Base-by-base conservation (phyloP, 1,140 invertebrate genomes). In the Drosophila mayri region DNA sequence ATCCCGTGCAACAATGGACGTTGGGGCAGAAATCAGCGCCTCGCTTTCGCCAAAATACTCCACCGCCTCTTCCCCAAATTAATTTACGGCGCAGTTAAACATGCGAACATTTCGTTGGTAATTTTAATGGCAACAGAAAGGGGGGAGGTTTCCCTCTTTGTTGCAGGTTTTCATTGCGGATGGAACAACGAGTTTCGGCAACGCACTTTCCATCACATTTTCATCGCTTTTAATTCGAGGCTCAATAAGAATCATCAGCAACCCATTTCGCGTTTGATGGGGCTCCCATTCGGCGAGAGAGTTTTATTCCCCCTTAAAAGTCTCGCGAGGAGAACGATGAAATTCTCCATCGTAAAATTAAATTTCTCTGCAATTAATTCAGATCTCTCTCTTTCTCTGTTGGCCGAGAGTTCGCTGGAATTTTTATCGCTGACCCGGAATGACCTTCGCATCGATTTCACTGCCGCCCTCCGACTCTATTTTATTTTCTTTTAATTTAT, bases 341-440 rank as follows among this genome's bases (percentile, higher is more conserved):
- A 77, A 70, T 63, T 77, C 64, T 35, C n/a, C 35, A 57, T 62
- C 61, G 70, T 76, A 65, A 81, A 81, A 71, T 76, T 65, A 59
- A 62, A 81, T 68, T 61, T 61, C 61, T 65, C 57, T 25, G 78
- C 60, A 70, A 80, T 81, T 81, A 81, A 76, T 81, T 80, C 37
- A 43, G 63, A 44, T 43, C 22, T 32, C 63, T 32, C 49, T 38
- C 14, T 35, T 22, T 35, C 9, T 16, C 22, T 40, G 14, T n/a
- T 22, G n/a, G 18, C 18, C 25, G 46, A 55, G 50, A 50, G 32
- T 74, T 54, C 37, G 55, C 44, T 60, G 50, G 57, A 75, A 71
- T 75, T 82, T 82, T 83, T 55, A 71, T 37, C 67, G 61, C 70
- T 66, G 80, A 79, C 80, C 70, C 60, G 28, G 30, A 65, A 65